These are phyloP conservation scores for Cyanistes caeruleus DNA, from an alignment of 2,113 vertebrate genomes.

Conservation along the genomic window DNA sequence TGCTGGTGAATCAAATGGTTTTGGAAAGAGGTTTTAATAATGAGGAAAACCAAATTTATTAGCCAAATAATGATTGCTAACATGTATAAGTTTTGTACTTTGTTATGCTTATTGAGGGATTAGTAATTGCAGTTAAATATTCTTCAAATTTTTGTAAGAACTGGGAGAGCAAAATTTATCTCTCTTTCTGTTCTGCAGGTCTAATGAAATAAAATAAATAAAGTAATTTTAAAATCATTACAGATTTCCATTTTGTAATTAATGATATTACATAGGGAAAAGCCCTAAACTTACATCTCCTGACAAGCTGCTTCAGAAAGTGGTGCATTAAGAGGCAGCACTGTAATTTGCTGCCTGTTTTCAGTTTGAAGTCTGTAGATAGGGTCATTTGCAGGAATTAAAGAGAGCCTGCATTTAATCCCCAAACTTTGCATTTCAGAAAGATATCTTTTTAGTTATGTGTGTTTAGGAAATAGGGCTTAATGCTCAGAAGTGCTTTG, in stretches of 20 bases:
- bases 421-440: background rate
- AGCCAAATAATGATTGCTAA: background rate
- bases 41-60: background rate
- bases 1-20: background rate
- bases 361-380: background rate
- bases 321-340: background rate
- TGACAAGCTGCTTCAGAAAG: background rate
- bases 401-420: background rate
- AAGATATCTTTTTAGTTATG: background rate
- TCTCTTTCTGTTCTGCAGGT: background rate
- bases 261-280: background rate
- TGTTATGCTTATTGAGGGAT: background rate
- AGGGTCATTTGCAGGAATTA: background rate
- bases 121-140: background rate
- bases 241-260: background rate
- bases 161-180: background rate
- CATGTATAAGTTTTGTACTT: background rate
- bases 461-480: background rate
- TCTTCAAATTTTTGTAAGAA: background rate
- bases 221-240: background rate
- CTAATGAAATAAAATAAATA: background rate
- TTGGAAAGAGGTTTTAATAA: background rate
- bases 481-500: conserved; percentile 3
- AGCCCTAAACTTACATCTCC: background rate
- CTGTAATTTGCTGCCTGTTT: background rate